Percentiles rank a stretch among this genome's conserved stretches.
Conservation (phyloP, 2,797 vertebrate species). For the Macroramphosus scolopax region DNA sequence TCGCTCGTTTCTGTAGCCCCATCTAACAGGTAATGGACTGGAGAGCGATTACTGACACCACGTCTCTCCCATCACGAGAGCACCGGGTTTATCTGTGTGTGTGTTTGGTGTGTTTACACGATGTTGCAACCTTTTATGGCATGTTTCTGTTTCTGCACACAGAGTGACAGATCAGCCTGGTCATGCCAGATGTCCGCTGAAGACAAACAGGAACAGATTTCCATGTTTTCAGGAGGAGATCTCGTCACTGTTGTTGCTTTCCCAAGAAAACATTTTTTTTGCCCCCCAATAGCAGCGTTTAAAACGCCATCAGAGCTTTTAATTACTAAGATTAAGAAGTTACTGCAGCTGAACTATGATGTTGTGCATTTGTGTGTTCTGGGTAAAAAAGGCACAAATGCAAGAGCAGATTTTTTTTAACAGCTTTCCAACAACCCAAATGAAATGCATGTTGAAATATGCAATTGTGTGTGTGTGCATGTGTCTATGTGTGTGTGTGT, state of each 20-base stretch:
- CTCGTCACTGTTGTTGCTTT: no score
- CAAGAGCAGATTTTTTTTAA: slow-evolving; percentile 15
- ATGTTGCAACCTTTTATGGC: slow-evolving; percentile 1
- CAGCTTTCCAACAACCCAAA: slow-evolving; percentile 14
- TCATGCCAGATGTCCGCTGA: neutral
- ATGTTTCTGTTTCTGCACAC: slow-evolving; percentile 6
- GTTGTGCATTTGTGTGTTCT: slow-evolving; percentile 6
- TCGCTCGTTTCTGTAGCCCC: slow-evolving; percentile 27
- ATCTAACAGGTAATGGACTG: slow-evolving; percentile 50
- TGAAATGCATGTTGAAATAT: slow-evolving; percentile 38
- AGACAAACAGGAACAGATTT: neutral
- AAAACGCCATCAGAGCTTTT: no score
- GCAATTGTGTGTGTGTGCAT: slow-evolving; percentile 1
- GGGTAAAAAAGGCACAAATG: slow-evolving; percentile 5
- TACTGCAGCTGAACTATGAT: no score
- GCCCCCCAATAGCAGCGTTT: no score
- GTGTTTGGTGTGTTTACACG: slow-evolving; percentile 3
- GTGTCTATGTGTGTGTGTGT: slow-evolving; percentile 7
- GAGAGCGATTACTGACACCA: slow-evolving; percentile 48
- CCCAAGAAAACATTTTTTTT: no score
- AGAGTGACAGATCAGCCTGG: slow-evolving; percentile 8
- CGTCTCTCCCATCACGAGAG: slow-evolving; percentile 13
- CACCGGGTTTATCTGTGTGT: slow-evolving; percentile 5
- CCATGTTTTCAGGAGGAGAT: no score
- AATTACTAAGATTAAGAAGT: no score